A percentile compares a stretch with the other conserved stretches of the same genome.
Evolutionary conservation across 2,113 vertebrate genomes (phyloP).

Genomic region (Peucedramus taeniatus): DNA sequence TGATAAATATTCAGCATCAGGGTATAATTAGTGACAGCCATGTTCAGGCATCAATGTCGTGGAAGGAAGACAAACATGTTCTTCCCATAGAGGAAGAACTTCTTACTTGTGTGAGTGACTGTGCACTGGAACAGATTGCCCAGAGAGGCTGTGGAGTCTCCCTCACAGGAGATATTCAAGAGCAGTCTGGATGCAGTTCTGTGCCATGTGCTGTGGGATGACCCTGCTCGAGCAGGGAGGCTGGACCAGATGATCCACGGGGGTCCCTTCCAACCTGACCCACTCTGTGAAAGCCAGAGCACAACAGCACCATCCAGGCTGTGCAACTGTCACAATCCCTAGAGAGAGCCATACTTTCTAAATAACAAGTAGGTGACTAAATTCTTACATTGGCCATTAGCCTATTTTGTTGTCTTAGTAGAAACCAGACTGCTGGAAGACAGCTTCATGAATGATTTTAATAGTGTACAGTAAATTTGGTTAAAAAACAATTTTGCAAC

Average conservation of each 20-base stretch:
- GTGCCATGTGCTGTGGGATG: not conserved
- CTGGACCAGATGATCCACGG: not conserved
- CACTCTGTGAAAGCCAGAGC: not conserved
- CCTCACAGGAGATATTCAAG: not conserved
- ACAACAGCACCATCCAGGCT: not conserved
- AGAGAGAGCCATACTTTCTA: not conserved
- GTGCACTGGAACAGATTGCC: not conserved
- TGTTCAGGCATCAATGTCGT: not conserved
- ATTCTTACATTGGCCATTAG: not conserved
- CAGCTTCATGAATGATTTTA: not conserved
- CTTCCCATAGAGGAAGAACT: not conserved
- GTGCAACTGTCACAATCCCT: not conserved
- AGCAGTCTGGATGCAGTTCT: not conserved
- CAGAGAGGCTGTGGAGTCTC: not conserved
- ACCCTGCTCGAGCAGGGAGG: not conserved
- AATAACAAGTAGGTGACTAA: not conserved
- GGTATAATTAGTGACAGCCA: not conserved
- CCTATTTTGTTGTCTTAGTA: not conserved
- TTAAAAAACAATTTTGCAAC: not conserved
- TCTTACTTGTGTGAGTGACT: not conserved
- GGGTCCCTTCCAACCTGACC: not conserved
- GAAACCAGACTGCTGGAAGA: not conserved
- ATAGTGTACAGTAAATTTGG: not conserved
- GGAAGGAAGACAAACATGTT: not conserved
- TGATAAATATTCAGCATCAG: not conserved